These are phyloP conservation scores for Cercopithecus neglectus DNA, from an alignment of 2,797 vertebrate species.

Conservation along the genomic window DNA sequence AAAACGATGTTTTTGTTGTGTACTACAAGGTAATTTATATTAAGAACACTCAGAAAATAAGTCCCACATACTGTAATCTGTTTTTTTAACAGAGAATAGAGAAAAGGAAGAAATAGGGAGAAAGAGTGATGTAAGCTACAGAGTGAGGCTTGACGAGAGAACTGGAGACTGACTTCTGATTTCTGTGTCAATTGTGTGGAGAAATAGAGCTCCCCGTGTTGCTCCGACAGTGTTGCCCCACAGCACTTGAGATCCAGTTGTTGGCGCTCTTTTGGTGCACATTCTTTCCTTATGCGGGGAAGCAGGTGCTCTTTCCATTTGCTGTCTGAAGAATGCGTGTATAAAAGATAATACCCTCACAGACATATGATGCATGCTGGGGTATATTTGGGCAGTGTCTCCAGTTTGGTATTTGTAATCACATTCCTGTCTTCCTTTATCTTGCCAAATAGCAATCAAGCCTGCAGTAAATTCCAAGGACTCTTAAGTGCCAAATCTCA, in stretches of 20 bases:
- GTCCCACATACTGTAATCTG: neutral
- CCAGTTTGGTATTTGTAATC: constrained; percentile 1
- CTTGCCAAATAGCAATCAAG: constrained; percentile 4
- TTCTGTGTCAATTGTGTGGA: neutral
- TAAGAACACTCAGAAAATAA: neutral
- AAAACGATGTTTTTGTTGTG: neutral
- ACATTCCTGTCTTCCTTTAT: constrained; percentile 37
- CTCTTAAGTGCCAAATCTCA: neutral
- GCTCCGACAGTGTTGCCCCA: neutral
- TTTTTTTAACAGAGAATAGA: neutral
- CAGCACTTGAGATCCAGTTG: constrained; percentile 36
- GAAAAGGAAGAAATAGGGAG: neutral
- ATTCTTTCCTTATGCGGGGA: constrained; percentile 52
- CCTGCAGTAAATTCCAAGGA: constrained; percentile 17
- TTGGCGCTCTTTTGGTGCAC: neutral
- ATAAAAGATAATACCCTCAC: constrained; percentile 34
- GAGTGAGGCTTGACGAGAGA: neutral
- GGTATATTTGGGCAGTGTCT: constrained; percentile 34
- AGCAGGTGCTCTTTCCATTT: constrained; percentile 51
- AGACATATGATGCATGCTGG: neutral
- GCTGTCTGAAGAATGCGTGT: constrained; percentile 10
- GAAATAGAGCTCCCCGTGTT: neutral
- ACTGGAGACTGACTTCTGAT: neutral
- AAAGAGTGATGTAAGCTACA: no score
- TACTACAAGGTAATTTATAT: neutral